phyloP scores from a whole-genome alignment of 2,888 invertebrate species.

The Muscina levida region DNA sequence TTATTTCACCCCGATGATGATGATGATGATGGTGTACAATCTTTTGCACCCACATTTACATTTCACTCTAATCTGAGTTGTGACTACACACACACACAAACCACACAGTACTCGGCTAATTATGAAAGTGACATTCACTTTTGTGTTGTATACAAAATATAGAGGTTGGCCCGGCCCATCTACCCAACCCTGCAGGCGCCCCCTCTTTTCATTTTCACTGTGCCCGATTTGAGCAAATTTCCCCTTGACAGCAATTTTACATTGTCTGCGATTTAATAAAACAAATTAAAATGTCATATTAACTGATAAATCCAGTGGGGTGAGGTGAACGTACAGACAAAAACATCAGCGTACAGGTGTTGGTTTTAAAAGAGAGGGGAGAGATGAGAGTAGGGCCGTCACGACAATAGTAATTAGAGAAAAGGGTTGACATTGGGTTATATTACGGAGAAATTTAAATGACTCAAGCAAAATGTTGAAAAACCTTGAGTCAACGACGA shows the following conservation, averaged over 20 bases:
- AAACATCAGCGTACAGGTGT: slow-evolving; percentile 21
- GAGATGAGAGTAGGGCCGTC: too few relatives aligned
- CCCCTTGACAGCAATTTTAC: background rate
- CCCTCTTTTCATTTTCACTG: background rate
- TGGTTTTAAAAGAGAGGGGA: too few relatives aligned
- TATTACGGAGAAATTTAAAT: background rate
- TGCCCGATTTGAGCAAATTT: background rate
- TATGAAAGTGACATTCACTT: slow-evolving; percentile 54
- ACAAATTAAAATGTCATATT: slow-evolving; percentile 64
- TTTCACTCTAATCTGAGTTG: slow-evolving; percentile 2
- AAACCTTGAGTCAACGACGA: background rate
- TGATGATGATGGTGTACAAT: background rate
- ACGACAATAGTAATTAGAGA: slow-evolving; percentile 21
- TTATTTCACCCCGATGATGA: too few relatives aligned
- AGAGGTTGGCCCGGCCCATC: slow-evolving; percentile 36
- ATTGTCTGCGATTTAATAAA: slow-evolving; percentile 54
- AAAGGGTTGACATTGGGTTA: slow-evolving; percentile 23
- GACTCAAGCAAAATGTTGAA: slow-evolving; percentile 9
- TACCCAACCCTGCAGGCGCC: background rate
- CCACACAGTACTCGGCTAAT: slow-evolving; percentile 25
- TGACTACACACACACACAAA: background rate
- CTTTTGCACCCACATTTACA: background rate
- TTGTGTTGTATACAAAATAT: slow-evolving; percentile 14
- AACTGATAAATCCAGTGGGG: slow-evolving; percentile 34
- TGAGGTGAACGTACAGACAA: slow-evolving; percentile 28